Evolutionary conservation across 2,113 vertebrate genomes (phyloP).

Genomic region (Gracilinanus agilis): DNA sequence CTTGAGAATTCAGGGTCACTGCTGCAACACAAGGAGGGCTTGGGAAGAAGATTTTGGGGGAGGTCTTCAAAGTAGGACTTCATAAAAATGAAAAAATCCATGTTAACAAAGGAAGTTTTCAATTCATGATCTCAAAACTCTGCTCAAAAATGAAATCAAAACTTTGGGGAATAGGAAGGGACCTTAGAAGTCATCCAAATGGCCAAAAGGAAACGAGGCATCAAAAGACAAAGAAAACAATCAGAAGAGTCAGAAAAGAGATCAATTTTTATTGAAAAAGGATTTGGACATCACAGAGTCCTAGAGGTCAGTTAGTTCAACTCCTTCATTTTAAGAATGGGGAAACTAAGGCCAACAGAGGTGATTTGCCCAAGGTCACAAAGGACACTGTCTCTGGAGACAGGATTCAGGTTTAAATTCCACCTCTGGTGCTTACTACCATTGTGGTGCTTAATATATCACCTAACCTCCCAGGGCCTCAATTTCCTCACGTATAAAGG

Average conservation of each 20-base stretch:
- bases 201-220: not conserved
- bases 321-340: not conserved
- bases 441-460: not conserved
- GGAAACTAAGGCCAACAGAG: not conserved
- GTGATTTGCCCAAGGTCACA: not conserved
- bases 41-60: not conserved
- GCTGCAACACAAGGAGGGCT: not conserved
- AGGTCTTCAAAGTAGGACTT: not conserved
- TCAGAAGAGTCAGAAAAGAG: not conserved
- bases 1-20: not conserved
- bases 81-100: accelerated
- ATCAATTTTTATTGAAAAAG: constrained; percentile 17
- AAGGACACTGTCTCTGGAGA: not conserved
- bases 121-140: accelerated
- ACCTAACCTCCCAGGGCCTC: too few species aligned
- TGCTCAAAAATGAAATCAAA: not conserved
- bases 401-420: not conserved
- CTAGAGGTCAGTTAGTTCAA: not conserved
- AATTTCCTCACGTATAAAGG: not conserved
- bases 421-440: not conserved
- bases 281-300: constrained; percentile 52
- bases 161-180: not conserved
- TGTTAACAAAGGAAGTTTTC: not conserved
- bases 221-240: not conserved
- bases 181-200: not conserved